Evolutionary conservation across 2,888 invertebrate genomes (phyloP).

Genomic region (Thereva nobilitata): DNA sequence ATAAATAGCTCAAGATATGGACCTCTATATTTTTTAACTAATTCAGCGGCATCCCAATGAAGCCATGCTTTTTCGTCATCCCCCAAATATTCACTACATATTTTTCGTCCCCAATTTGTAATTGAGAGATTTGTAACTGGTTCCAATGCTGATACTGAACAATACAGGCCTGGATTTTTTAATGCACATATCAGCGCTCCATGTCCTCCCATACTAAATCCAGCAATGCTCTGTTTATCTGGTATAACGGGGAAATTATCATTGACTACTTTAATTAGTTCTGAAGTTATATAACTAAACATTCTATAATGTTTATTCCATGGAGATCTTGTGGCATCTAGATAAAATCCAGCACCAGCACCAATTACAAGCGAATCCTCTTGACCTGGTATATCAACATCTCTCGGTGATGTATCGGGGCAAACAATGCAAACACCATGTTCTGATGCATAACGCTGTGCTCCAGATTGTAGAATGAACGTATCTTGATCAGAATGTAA

Average conservation of each 20-base stretch:
- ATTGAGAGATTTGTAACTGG: conserved; percentile 88
- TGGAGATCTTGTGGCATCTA: conserved; percentile 88
- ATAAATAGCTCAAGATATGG: conserved; percentile 64
- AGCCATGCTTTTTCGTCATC: conserved; percentile 69
- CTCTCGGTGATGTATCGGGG: conserved; percentile 95
- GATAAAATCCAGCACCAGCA: conserved; percentile 92
- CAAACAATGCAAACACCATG: conserved; percentile 85
- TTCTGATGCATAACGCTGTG: conserved; percentile 86
- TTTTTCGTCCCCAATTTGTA: conserved; percentile 87
- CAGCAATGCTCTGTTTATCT: conserved; percentile 75
- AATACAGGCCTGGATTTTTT: conserved; percentile 86
- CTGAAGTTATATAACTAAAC: conserved; percentile 71
- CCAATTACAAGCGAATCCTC: conserved; percentile 95
- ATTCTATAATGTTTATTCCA: conserved; percentile 94
- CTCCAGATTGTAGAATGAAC: conserved; percentile 94
- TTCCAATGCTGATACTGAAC: conserved; percentile 90
- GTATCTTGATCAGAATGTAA: conserved; percentile 94
- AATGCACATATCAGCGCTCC: conserved; percentile 90
- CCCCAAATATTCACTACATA: conserved; percentile 80
- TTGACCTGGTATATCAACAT: conserved; percentile 86
- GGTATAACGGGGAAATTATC: conserved; percentile 70
- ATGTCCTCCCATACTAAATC: conserved; percentile 98
- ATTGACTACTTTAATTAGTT: conserved; percentile 76
- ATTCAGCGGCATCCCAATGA: conserved; percentile 86
- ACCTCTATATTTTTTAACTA: conserved; percentile 81